Evolutionary conservation across 2,888 invertebrate species (phyloP), one percentile per base, ranked within the genome.

Genomic region (Sminthurinus aureus): DNA sequence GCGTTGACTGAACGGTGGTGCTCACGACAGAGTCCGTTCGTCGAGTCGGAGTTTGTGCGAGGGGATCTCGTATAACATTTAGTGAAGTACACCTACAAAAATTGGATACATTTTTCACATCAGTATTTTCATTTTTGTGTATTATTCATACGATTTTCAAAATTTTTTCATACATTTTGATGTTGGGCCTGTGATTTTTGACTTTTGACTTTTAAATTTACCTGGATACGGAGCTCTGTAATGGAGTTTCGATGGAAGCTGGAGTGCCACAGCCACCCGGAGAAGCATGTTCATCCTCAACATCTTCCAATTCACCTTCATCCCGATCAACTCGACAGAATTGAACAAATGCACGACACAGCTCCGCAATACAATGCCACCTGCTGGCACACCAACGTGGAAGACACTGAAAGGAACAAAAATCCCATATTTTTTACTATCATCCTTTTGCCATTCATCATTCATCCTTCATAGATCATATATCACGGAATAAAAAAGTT

Each of bases 211-310:
- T 38, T 38, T 38, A 38, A 38, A 38, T 38, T 38, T 6, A 38
- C 38, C 95, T 93, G 78, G 96, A 96, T 86, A 96, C 95, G 84
- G 95, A 94, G 91, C 95, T 95, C 90, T 95, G 95, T 87, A 96
- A 92, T 83, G 96, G 96, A 85, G 96, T 96, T 91, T 96, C 96
- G 84, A 95, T 94, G 75, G 96, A 96, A 83, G 96, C 93, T 18
- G 91, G 91, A 24, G 91, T 91, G 51, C 90, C 90, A 88, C 90
- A 91, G 26, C 90, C 90, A 24, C 90, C 90, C 51, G 89, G 89
- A 24, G 89, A 89, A 52, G 85, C 88, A 75, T 88, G 87, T 75
- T 88, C 88, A 77, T 89, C 89, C 82, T 92, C 88, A 91, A 91
- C 91, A 91, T 95, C 93, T 89, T 96, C 94, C 71, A 89, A 90